These are phyloP conservation scores for Tinea pellionella DNA, from an alignment of 2,888 invertebrate genomes.

Conservation along the genomic window DNA sequence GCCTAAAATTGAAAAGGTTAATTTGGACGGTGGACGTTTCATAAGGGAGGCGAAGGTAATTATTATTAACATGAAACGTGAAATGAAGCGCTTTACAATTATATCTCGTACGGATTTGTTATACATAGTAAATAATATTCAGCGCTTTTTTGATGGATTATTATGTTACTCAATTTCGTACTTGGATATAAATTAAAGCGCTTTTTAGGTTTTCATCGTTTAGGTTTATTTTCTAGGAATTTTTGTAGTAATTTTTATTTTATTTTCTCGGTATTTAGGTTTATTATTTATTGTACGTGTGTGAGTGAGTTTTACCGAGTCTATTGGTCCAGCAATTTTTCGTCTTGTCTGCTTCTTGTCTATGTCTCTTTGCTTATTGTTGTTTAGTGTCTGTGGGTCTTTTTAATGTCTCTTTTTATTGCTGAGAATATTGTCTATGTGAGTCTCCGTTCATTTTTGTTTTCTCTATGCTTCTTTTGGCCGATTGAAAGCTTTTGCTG, in stretches of 20 bases:
- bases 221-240: not conserved
- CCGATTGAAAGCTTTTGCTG: not conserved
- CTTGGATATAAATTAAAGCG: not conserved
- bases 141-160: not conserved
- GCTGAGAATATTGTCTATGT: conserved; percentile 28
- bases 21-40: conserved; percentile 93
- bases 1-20: conserved; percentile 94
- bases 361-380: conserved; percentile 16
- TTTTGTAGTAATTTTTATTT: too few species aligned
- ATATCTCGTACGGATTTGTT: not conserved
- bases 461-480: conserved; percentile 14
- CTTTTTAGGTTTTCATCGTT: not conserved
- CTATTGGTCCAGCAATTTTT: conserved; percentile 50
- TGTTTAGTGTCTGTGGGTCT: conserved; percentile 15
- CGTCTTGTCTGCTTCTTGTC: conserved; percentile 20
- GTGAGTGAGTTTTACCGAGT: conserved; percentile 38
- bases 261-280: not conserved
- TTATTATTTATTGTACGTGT: conserved; percentile 27
- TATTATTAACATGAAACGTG: conserved; percentile 30
- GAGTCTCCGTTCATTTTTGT: conserved; percentile 24
- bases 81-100: not conserved
- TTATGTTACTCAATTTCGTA: too few species aligned
- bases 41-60: conserved; percentile 98
- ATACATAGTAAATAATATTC: not conserved
- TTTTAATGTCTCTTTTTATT: conserved; percentile 25